Percentiles rank a stretch among this genome's conserved stretches.
These are phyloP conservation scores for Aphelocoma californica DNA, from an alignment of 2,797 vertebrate genomes.

Conservation along the genomic window DNA sequence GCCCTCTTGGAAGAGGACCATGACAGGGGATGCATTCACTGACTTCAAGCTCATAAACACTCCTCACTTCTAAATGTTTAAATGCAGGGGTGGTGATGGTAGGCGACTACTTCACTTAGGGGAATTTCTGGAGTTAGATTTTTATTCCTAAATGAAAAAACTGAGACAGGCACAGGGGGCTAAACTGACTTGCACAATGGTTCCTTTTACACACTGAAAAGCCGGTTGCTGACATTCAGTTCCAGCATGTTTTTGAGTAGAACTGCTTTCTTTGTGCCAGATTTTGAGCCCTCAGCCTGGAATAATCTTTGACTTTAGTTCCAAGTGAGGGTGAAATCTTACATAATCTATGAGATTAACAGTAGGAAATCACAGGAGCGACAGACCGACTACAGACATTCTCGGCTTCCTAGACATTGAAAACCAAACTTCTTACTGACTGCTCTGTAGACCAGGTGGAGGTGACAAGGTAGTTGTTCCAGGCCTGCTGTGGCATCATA, in stretches of 20 bases:
- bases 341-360: background rate
- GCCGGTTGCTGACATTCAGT: background rate
- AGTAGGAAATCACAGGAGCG: background rate
- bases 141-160: background rate
- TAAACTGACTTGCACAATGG: background rate
- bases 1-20: background rate
- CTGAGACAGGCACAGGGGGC: background rate
- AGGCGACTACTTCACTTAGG: background rate
- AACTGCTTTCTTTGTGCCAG: background rate
- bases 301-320: background rate
- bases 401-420: background rate
- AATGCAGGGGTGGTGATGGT: background rate
- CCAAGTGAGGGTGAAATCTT: background rate
- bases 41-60: background rate
- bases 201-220: background rate
- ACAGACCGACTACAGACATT: background rate
- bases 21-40: fast-evolving
- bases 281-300: background rate
- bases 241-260: background rate
- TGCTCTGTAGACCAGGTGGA: background rate
- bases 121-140: background rate
- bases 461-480: background rate
- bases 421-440: background rate
- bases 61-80: background rate
- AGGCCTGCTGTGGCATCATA: background rate